A percentile compares a stretch with the other conserved stretches of the same genome.
Evolutionary conservation across 2,797 vertebrate genomes (phyloP).

Genomic region (Ciconia nigra): DNA sequence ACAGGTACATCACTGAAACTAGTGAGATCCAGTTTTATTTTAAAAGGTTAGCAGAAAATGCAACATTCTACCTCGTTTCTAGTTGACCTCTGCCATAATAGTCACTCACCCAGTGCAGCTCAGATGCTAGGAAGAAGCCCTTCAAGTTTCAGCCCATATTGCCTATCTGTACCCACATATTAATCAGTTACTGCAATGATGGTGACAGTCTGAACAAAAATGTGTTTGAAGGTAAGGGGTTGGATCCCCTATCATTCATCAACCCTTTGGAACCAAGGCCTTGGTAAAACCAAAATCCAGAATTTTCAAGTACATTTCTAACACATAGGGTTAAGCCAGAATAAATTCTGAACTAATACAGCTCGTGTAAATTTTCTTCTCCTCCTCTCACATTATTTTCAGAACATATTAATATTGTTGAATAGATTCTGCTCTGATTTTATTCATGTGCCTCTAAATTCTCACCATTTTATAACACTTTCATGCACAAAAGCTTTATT

Average conservation of each 20-base stretch:
- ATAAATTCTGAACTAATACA: not conserved
- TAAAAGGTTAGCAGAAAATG: not conserved
- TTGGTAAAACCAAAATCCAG: not conserved
- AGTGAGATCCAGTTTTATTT: not conserved
- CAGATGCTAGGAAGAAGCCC: not conserved
- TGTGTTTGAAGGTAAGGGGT: not conserved
- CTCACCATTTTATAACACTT: not conserved
- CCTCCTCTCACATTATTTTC: not conserved
- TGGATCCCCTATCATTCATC: not conserved
- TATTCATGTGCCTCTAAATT: not conserved
- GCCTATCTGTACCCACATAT: not conserved
- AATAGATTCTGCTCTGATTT: not conserved
- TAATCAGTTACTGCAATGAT: not conserved
- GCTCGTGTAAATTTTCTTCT: not conserved
- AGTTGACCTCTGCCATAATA: not conserved
- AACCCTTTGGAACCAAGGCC: not conserved
- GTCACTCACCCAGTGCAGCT: not conserved
- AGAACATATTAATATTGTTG: not conserved
- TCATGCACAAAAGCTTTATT: constrained; percentile 15
- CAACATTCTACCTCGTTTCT: not conserved
- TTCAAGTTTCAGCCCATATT: not conserved
- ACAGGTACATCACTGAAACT: not conserved
- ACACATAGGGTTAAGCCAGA: not conserved
- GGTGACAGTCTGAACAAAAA: not conserved
- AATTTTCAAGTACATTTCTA: not conserved